Percentiles rank a stretch among this genome's conserved stretches.
These are phyloP conservation scores for Leucopsar rothschildi DNA, from an alignment of 2,113 vertebrate species.

Conservation along the genomic window DNA sequence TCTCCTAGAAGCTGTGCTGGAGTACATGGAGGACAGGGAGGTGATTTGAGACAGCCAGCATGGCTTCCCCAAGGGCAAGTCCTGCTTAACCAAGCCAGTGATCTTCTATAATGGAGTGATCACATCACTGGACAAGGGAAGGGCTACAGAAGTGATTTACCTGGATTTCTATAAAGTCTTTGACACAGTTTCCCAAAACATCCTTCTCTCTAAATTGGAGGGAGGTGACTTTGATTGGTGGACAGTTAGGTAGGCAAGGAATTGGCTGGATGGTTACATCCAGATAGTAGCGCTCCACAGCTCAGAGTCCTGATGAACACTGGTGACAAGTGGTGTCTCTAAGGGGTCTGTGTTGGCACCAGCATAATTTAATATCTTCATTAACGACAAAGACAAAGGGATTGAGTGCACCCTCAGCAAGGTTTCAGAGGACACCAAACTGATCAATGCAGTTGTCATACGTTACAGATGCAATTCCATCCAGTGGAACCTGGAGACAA, in stretches of 20 bases:
- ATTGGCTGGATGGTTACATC: not conserved
- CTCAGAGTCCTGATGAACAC: not conserved
- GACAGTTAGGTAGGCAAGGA: not conserved
- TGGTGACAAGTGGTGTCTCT: not conserved
- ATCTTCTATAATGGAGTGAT: not conserved
- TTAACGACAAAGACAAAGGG: not conserved
- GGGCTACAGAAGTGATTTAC: not conserved
- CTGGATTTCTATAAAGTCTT: not conserved
- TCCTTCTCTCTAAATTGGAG: not conserved
- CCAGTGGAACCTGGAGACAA: not conserved
- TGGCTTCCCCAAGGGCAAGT: not conserved
- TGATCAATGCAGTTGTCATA: not conserved
- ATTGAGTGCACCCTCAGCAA: not conserved
- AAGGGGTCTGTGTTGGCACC: not conserved
- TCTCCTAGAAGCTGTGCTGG: not conserved
- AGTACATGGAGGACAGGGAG: not conserved
- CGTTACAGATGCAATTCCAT: not conserved
- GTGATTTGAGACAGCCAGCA: not conserved
- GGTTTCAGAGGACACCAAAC: not conserved
- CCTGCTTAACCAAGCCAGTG: not conserved
- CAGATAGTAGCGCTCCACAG: not conserved
- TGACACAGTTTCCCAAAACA: not conserved
- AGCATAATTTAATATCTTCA: not conserved
- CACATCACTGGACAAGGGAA: not conserved
- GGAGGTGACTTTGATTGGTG: not conserved